Evolutionary conservation across 2,888 invertebrate species (phyloP).

Genomic region (Antheraea assamensis): DNA sequence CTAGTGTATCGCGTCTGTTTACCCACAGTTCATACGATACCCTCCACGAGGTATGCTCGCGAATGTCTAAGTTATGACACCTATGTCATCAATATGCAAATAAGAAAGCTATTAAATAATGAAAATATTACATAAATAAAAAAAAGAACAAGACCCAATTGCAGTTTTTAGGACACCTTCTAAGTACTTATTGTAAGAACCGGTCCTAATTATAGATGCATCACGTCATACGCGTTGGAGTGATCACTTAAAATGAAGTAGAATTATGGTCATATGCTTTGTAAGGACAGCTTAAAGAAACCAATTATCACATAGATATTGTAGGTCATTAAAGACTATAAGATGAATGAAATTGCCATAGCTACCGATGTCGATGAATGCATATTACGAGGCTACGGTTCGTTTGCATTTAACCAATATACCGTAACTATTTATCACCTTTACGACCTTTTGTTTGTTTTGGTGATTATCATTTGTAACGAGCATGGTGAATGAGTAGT

Average conservation of each 20-base stretch:
- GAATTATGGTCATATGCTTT: neutral
- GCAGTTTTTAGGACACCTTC: neutral
- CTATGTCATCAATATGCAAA: neutral
- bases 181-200: neutral
- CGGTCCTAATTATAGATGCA: neutral
- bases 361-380: neutral
- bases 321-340: neutral
- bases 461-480: slow-evolving; percentile 13
- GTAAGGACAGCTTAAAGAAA: neutral
- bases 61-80: no score
- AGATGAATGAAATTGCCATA: neutral
- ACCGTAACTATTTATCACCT: slow-evolving; percentile 13
- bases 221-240: no score
- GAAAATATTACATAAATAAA: neutral
- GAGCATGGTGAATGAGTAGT: neutral
- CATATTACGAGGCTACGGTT: slow-evolving; percentile 1
- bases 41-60: no score
- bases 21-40: no score
- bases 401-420: slow-evolving; percentile 13
- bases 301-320: neutral
- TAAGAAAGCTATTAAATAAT: neutral
- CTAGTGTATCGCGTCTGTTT: no score
- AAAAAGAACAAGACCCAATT: neutral
- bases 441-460: slow-evolving; percentile 19
- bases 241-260: no score